Conservation (phyloP, 2,888 invertebrate species). For the Odontothrips loti region DNA sequence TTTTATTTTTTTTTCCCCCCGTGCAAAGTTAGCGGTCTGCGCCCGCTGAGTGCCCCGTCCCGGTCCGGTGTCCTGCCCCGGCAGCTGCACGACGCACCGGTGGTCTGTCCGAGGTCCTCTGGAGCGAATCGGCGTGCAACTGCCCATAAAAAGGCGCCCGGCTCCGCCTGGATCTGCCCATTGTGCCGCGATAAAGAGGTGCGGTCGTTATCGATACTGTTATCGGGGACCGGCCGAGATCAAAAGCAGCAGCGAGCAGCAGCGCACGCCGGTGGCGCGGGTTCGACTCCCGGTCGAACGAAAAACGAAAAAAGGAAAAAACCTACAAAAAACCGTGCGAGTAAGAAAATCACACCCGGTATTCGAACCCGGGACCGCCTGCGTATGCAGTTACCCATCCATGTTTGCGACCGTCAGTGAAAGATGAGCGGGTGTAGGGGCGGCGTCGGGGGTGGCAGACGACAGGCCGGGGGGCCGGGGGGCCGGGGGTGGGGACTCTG, state of each 20-base stretch:
- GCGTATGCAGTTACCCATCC: no score
- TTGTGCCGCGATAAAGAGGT: conserved; percentile 11
- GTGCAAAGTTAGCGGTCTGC: no score
- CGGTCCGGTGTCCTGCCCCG: no score
- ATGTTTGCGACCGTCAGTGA: no score
- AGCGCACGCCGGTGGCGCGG: background rate
- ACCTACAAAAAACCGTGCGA: background rate
- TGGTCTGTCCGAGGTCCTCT: background rate
- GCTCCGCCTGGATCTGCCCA: background rate
- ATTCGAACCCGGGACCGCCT: background rate
- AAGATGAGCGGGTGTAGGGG: no score
- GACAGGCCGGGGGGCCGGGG: no score
- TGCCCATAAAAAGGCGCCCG: conserved; percentile 12
- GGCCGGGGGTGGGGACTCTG: background rate
- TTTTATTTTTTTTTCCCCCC: no score
- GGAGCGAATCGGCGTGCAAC: background rate
- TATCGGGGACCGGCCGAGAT: background rate
- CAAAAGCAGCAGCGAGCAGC: background rate
- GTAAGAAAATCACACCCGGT: background rate
- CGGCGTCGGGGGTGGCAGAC: no score
- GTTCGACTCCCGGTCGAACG: background rate
- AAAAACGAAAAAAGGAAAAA: background rate
- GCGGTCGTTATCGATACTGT: conserved; percentile 11
- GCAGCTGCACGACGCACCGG: background rate
- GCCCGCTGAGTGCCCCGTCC: no score